Conservation (phyloP, 2,888 invertebrate genomes). For the Asteroscopus sphinx region DNA sequence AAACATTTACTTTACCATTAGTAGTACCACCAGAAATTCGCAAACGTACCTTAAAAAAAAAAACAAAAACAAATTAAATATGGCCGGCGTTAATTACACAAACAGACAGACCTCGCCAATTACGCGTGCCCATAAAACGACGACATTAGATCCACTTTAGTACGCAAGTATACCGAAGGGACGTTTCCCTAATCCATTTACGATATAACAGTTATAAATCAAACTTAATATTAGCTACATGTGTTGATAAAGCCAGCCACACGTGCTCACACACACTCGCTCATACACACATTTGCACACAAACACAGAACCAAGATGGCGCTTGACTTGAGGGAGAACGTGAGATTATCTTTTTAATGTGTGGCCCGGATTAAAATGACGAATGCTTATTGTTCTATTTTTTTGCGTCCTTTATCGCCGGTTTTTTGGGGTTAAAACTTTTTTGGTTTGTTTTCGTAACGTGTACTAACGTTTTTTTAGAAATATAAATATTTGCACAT, state of each 20-base stretch:
- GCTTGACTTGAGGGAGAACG: constrained; percentile 61
- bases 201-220: constrained; percentile 90
- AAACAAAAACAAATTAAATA: constrained; percentile 65
- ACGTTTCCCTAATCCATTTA: constrained; percentile 88
- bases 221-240: constrained; percentile 89
- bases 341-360: constrained; percentile 66
- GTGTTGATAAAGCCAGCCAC: constrained; percentile 81
- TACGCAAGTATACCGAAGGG: constrained; percentile 63
- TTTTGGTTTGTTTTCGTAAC: constrained; percentile 16
- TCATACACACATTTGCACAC: constrained; percentile 16
- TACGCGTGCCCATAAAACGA: constrained; percentile 77
- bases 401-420: constrained; percentile 43
- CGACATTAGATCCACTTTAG: constrained; percentile 72
- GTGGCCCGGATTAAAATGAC: constrained; percentile 74
- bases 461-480: neutral
- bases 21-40: constrained; percentile 35
- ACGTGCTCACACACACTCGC: constrained; percentile 47
- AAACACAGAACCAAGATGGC: constrained; percentile 63
- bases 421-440: constrained; percentile 38
- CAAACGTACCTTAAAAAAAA: constrained; percentile 80
- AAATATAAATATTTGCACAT: neutral
- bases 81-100: constrained; percentile 71
- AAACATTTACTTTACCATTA: constrained; percentile 49
- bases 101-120: constrained; percentile 63
- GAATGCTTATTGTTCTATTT: constrained; percentile 67